A percentile compares a stretch with the other conserved stretches of the same genome.
Evolutionary conservation across 2,113 vertebrate genomes (phyloP).

Genomic region (Cardinalis cardinalis): DNA sequence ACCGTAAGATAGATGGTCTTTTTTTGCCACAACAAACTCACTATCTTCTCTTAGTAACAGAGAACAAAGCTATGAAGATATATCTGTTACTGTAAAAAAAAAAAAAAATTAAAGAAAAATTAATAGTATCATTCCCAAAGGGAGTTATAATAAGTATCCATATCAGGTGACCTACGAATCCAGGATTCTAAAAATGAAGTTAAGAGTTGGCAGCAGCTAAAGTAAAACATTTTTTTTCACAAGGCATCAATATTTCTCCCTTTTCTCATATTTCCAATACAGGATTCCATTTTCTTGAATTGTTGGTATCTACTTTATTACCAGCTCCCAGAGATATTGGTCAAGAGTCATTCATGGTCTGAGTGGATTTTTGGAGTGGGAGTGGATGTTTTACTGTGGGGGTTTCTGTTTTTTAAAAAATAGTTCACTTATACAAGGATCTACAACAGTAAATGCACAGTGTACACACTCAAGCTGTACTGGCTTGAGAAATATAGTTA

Average conservation of each 20-base stretch:
- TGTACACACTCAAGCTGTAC: background rate
- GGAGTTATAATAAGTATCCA: background rate
- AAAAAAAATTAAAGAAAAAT: background rate
- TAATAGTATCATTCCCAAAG: background rate
- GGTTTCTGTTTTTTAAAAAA: background rate
- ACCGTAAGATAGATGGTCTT: background rate
- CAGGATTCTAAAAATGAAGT: background rate
- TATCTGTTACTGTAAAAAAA: background rate
- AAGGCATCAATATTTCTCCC: background rate
- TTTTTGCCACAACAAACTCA: background rate
- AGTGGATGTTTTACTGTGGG: background rate
- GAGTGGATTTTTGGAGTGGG: background rate
- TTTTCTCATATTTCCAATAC: background rate
- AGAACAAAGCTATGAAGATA: background rate
- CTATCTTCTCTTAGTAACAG: background rate
- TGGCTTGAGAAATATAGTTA: background rate
- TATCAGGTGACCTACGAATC: background rate
- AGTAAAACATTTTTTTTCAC: background rate
- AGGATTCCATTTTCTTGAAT: background rate
- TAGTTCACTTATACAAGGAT: background rate
- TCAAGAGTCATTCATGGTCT: background rate
- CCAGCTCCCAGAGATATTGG: background rate
- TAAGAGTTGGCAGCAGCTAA: background rate
- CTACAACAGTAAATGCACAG: background rate
- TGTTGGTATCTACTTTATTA: background rate